Base-by-base conservation (phyloP, 2,113 vertebrate genomes). In the Accipiter virgatus region DNA sequence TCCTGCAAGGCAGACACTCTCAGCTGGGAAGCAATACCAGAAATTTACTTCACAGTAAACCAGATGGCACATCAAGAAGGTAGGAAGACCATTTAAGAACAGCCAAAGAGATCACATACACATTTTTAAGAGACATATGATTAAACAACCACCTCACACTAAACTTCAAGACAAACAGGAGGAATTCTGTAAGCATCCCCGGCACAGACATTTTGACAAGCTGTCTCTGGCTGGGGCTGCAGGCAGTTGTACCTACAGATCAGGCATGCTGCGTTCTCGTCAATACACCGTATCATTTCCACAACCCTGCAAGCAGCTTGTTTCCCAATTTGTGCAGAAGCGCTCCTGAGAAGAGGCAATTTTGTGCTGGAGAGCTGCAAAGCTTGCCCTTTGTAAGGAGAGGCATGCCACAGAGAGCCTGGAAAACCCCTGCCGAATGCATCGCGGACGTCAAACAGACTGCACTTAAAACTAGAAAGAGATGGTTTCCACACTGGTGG, bases 401-500 rank as follows among this genome's bases (percentile, higher is more conserved):
- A 52, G 11, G 13, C 20, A 22, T 66, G 43, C 15, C 45, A 16
- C 23, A 9, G 56, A 50, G 43, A 50, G 66, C 66, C 16, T 13
- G 50, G 19, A 58, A 47, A 65, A 59, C 7, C 16, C 52, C 11
- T 19, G 29, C 32, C 12, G 1, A 63, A 56, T 1, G 63, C 14
- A 4, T 7, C 1, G 5, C 11, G 1, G 11, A 17, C 7, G 77
- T 27, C 38, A 6, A 34, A 29, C 0, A 2, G 42, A 21, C 6
- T 9, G 55, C 42, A 16, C 23, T 47, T 32, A 14, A 34, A 47
- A 40, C 34, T 4, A 61, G 65, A 8, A 66, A 23, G 61, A 15
- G 72, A 26, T 5, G 42, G 13, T 29, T 78, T 42, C 48, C 40
- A 40, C 14, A 15, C 56, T 1, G 4, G n/a, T 16, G 50, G 73